Base-by-base conservation (phyloP, 2,888 invertebrate genomes). In the Caprella mutica region DNA sequence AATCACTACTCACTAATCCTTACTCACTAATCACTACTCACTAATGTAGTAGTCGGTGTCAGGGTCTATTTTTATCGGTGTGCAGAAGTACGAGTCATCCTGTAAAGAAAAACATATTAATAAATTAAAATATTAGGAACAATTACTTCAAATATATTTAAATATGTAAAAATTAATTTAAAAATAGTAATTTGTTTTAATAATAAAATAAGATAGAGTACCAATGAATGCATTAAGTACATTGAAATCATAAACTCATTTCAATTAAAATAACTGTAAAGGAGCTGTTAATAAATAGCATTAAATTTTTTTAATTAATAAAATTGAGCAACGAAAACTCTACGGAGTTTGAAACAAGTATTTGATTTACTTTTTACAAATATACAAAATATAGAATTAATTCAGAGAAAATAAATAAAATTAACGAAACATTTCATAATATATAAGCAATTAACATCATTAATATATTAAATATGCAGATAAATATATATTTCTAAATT, bases 31-130 rank as follows among this genome's bases (percentile, higher is more conserved):
- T n/a, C 8, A n/a, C 35, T 35, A 71, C 74, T 74, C 75, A 89
- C 89, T 84, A 70, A 94, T 84, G 70, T 86, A 93, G 72, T 85
- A 89, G 68, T 80, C 83, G 67, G 80, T 80, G 2, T 78, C 77
- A 17, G 80, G 80, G 67, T 87, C 83, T 61, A 93, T 81, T 74
- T 86, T 83, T 54, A 91, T 83, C 5, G 65, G 58, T 0, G 61
- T 65, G 55, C 65, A 65, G 53, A 65, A 65, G 53, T 65, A 64
- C n/a, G 61, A 58, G 30, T 64, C 61, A 14, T 51, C 59, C 63
- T 62, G 62, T 35, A 30, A 40, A 24, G 26, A 51, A 50, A n/a
- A n/a, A n/a, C n/a, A n/a, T n/a, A n/a, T n/a, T n/a, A n/a, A n/a
- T n/a, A n/a, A n/a, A n/a, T n/a, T n/a, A n/a, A n/a, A n/a, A n/a